These are phyloP conservation scores for Metopia argyrocephala DNA, from an alignment of 2,888 invertebrate genomes.

Conservation along the genomic window DNA sequence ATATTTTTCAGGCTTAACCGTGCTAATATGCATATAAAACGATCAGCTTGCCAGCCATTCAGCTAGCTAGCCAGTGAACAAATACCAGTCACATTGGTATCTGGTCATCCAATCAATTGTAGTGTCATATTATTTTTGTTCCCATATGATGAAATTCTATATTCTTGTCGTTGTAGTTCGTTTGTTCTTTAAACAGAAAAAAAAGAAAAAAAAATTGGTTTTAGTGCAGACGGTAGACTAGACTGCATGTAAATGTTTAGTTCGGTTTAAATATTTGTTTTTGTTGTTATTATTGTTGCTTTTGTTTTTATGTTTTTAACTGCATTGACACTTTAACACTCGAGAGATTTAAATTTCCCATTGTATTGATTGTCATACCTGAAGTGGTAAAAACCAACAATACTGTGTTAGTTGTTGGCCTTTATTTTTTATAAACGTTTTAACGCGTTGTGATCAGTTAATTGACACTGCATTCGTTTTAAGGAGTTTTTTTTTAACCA, in stretches of 20 bases:
- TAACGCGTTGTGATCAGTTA: conserved; percentile 58
- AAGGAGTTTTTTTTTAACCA: background rate
- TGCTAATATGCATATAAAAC: conserved; percentile 50
- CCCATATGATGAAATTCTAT: conserved; percentile 38
- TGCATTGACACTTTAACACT: conserved; percentile 64
- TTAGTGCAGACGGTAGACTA: conserved; percentile 10
- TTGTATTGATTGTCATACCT: conserved; percentile 29
- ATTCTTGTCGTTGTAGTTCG: conserved; percentile 11
- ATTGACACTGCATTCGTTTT: conserved; percentile 52
- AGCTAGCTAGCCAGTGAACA: conserved; percentile 14
- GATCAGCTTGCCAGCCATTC: conserved; percentile 24
- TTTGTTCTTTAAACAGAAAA: too few species aligned
- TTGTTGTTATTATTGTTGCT: conserved; percentile 20
- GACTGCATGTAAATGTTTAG: conserved; percentile 50
- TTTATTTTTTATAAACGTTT: conserved; percentile 29
- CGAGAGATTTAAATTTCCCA: conserved; percentile 51
- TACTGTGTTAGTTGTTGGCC: conserved; percentile 6
- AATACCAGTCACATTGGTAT: background rate
- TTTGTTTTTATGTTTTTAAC: conserved; percentile 37
- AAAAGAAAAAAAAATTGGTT: too few species aligned
- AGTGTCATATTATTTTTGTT: background rate
- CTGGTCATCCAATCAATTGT: background rate
- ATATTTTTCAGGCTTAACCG: background rate
- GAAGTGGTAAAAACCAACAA: background rate
- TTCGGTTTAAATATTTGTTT: conserved; percentile 37